Base-by-base conservation (phyloP, 2,888 invertebrate genomes). In the Phlogophora meticulosa region DNA sequence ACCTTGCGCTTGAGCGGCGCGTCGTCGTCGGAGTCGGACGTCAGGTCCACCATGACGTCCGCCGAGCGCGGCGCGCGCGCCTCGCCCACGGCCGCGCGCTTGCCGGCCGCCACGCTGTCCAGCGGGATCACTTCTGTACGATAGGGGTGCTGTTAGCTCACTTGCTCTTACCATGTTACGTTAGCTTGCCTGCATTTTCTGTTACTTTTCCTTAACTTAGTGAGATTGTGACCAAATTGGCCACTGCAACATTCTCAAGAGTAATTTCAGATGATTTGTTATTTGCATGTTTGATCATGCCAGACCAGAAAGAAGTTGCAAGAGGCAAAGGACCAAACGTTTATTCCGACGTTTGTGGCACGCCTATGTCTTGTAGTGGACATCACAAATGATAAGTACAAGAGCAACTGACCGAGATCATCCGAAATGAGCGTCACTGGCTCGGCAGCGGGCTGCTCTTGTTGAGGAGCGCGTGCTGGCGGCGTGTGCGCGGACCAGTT, bases 401-500 rank as follows among this genome's bases (percentile, higher is more conserved):
- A n/a, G n/a, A n/a, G 10, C 7, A 20, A 63, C 93, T 90, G 80
- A 97, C 97, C 97, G 72, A 97, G 94, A 91, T 98, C 98, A 85
- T 98, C 98, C 0, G 97, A 96, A 80, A 98, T 97, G 79, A 97
- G 97, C 80, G 97, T 97, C 80, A 97, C 96, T 81, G 97, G 96
- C 76, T 96, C 92, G 55, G 96, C 88, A 72, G 95, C 93, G 11
- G 96, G 96, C 83, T 95, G 96, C 24, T 95, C 92, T 68, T 95
- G 89, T 63, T 95, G 93, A 67, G 96, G 96, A 15, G 96, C 91
- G 63, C 97, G 96, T 84, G 97, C 96, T 58, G 97, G 97, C 64
- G 95, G 92, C 40, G 96, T 94, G 77, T 97, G 97, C 80, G 97
- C 97, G 20, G 97, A 98, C 98, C 98, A 98, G 49, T 97, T 97